Percentiles rank a stretch among this genome's conserved stretches.
Evolutionary conservation across 2,797 vertebrate species (phyloP).

Genomic region (Danio aesculapii): DNA sequence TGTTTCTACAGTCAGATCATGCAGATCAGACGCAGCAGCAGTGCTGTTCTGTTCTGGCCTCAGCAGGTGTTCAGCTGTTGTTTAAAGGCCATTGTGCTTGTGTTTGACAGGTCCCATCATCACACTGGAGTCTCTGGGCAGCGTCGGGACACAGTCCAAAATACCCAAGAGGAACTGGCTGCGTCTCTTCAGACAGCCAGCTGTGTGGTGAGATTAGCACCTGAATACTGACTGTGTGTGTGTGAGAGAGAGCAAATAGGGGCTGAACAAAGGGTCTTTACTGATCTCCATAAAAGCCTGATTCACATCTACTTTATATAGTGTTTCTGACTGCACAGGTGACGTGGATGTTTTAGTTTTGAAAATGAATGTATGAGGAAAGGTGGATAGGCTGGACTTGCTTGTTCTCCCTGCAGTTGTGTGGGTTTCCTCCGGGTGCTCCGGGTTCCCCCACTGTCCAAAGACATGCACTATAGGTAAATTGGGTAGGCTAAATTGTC

Average conservation of each 20-base stretch:
- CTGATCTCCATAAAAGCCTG: slow-evolving; percentile 29
- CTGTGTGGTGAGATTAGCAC: slow-evolving; percentile 89
- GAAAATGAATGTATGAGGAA: background rate
- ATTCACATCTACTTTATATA: slow-evolving; percentile 24
- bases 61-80: slow-evolving; percentile 17
- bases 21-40: background rate
- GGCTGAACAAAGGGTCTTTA: slow-evolving; percentile 38
- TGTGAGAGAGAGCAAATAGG: background rate
- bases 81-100: slow-evolving; percentile 39
- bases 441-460: too few species aligned
- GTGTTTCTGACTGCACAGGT: background rate
- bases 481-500: too few species aligned
- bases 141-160: slow-evolving; percentile 78
- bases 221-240: slow-evolving; percentile 13
- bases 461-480: too few species aligned
- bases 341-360: too few species aligned
- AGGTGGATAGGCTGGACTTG: too few species aligned
- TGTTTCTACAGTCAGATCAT: background rate
- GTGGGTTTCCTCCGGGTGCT: too few species aligned
- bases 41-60: background rate
- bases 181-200: slow-evolving; percentile 88
- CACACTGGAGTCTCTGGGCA: slow-evolving; percentile 83
- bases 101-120: slow-evolving; percentile 83
- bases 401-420: too few species aligned
- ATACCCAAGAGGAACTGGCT: slow-evolving; percentile 88